Evolutionary conservation across 1,140 invertebrate genomes (phyloP).

Genomic region (Xylocopa sonorina): DNA sequence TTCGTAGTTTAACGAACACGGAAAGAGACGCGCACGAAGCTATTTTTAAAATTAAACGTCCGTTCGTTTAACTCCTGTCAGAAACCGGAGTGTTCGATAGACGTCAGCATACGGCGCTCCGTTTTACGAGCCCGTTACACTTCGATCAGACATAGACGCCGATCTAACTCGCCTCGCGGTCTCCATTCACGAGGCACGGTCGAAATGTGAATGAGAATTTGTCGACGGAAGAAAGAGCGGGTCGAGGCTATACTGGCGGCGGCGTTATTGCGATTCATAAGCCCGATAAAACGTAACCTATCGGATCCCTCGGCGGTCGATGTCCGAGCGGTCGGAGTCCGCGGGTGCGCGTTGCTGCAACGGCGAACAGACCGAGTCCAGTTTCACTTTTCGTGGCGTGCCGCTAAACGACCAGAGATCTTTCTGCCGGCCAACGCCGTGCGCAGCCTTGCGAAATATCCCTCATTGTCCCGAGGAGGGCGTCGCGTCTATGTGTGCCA

Average conservation of each 20-base stretch:
- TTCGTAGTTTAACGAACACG: too few relatives aligned
- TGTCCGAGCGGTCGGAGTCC: too few relatives aligned
- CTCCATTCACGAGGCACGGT: slow-evolving; percentile 30
- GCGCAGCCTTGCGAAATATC: slow-evolving; percentile 65
- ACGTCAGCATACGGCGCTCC: too few relatives aligned
- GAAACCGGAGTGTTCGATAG: too few relatives aligned
- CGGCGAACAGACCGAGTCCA: slow-evolving; percentile 34
- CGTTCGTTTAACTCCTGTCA: too few relatives aligned
- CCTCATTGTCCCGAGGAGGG: slow-evolving; percentile 59
- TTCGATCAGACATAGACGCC: too few relatives aligned
- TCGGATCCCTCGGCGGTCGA: not conserved
- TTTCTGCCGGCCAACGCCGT: slow-evolving; percentile 36
- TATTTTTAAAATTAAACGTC: too few relatives aligned
- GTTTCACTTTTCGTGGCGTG: slow-evolving; percentile 71
- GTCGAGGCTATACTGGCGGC: not conserved
- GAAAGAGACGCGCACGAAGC: too few relatives aligned
- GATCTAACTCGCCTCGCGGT: too few relatives aligned
- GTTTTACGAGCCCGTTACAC: not conserved
- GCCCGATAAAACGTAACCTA: slow-evolving; percentile 19
- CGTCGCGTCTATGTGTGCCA: slow-evolving; percentile 38
- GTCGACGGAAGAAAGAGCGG: slow-evolving; percentile 4
- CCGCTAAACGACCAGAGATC: slow-evolving; percentile 65
- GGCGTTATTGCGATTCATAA: slow-evolving; percentile 19
- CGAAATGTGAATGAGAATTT: slow-evolving; percentile 31
- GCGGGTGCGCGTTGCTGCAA: slow-evolving; percentile 35